Conservation (phyloP, 2,113 vertebrate genomes). For the Archocentrus centrarchus region DNA sequence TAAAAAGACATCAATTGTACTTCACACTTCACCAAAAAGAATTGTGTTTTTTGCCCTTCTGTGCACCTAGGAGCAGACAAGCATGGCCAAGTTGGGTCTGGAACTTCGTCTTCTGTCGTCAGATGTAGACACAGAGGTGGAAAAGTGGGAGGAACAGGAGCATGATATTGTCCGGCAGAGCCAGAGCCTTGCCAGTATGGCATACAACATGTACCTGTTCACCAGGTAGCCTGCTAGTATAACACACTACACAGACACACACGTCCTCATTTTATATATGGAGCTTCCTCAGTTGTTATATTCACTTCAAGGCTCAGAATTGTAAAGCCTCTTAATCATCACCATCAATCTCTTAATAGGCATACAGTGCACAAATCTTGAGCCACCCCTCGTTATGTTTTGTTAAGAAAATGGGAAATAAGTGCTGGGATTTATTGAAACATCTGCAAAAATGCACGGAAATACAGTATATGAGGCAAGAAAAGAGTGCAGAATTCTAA, state of each 20-base stretch:
- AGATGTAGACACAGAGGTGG: slow-evolving; percentile 90
- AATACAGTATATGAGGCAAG: no score
- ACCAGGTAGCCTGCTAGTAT: slow-evolving; percentile 85
- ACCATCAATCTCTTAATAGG: slow-evolving; percentile 37
- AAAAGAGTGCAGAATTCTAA: no score
- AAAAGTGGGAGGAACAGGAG: slow-evolving; percentile 96
- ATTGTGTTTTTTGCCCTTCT: neutral
- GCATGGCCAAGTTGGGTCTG: slow-evolving; percentile 92
- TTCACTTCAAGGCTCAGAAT: slow-evolving; percentile 19
- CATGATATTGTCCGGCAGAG: slow-evolving; percentile 87
- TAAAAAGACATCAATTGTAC: slow-evolving; percentile 5
- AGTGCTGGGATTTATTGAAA: no score
- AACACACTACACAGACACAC: neutral
- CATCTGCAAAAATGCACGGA: no score
- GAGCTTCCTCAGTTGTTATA: neutral
- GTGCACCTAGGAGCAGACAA: slow-evolving; percentile 88
- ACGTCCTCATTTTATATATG: neutral
- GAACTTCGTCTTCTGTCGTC: slow-evolving; percentile 92
- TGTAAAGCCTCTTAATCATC: slow-evolving; percentile 33
- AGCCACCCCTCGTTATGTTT: neutral
- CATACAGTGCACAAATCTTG: neutral
- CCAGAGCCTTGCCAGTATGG: slow-evolving; percentile 92
- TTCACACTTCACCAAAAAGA: neutral
- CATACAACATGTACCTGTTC: slow-evolving; percentile 95
- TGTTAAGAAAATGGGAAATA: neutral